Base-by-base conservation (phyloP, 2,797 vertebrate species). In the Coregonus ussuriensis region DNA sequence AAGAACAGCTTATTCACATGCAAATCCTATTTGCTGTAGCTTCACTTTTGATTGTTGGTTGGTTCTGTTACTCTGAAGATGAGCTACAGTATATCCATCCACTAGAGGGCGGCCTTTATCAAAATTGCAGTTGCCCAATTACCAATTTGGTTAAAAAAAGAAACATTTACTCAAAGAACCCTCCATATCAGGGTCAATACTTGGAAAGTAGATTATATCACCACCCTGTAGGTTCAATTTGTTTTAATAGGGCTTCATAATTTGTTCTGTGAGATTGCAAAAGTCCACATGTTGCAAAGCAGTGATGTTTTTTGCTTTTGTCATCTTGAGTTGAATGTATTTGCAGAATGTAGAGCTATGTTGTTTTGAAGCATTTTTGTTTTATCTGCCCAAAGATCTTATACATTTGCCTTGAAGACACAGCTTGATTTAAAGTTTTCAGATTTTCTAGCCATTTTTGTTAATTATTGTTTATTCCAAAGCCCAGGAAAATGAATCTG, bases 271-370 rank as follows among this genome's bases (percentile, higher is more conserved):
- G 13, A 67, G 4, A 67, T 67, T 33, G 25, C 29, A 25, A 4
- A 29, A 65, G 21, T 65, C 13, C 25, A 65, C 25, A 21, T 25
- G 41, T 31, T 25, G 21, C 63, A 66, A 66, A 66, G 63, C 63
- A 31, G 63, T 66, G 65, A 37, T 16, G 3, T 37, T 3, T 74
- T n/a, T 71, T 68, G 41, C 67, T 83, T 84, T 75, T 77, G 67
- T 79, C 59, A 79, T 71, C 37, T 87, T 86, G 63, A 84, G 77
- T 88, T 85, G 89, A 93, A 92, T 92, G 89, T 91, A 87, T 82
- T 71, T 72, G 25, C 78, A 82, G 86, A 91, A 88, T 91, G 87
- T 91, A 85, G 51, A 80, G 63, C 63, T 37, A 63, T 77, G 4
- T 71, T 68, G 73, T 59, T 77, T 74, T 75, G 37, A 51, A 79